phyloP scores from a whole-genome alignment of 2,888 invertebrate species.

The Sinohyriopsis cumingii region DNA sequence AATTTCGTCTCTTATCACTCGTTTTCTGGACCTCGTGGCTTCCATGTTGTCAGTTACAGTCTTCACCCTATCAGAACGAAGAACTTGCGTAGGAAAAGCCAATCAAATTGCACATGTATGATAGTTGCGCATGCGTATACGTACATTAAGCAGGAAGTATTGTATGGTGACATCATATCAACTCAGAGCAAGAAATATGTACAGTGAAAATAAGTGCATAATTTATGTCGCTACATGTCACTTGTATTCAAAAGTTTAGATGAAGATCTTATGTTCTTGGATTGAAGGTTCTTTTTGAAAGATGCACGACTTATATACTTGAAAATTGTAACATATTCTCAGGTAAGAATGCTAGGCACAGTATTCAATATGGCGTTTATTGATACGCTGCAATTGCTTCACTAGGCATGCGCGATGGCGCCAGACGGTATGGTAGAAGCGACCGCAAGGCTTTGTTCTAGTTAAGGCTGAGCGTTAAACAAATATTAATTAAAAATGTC shows the following conservation, averaged over 20 bases:
- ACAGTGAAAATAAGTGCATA: conserved; percentile 16
- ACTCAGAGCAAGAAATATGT: conserved; percentile 2
- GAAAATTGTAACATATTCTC: conserved; percentile 43
- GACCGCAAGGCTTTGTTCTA: no score
- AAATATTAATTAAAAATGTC: no score
- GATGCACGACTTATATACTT: conserved; percentile 53
- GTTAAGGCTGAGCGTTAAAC: no score
- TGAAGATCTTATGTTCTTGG: conserved; percentile 48
- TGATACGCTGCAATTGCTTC: no score
- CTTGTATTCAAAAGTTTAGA: conserved; percentile 52
- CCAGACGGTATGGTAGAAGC: background rate
- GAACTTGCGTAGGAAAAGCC: no score
- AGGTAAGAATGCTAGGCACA: conserved; percentile 31
- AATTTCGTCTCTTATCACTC: conserved; percentile 6
- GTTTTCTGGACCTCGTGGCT: conserved; percentile 6
- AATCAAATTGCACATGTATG: no score
- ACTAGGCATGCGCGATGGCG: conserved; percentile 2
- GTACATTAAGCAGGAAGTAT: conserved; percentile 7
- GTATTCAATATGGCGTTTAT: conserved; percentile 40
- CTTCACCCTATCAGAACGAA: conserved; percentile 15
- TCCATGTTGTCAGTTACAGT: conserved; percentile 14
- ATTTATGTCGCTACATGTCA: conserved; percentile 11
- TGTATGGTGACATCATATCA: conserved; percentile 6
- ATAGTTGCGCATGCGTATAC: conserved; percentile 20
- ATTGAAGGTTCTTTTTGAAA: conserved; percentile 55